phyloP scores from a whole-genome alignment of 1,140 invertebrate species.

The Pectinophora gossypiella region DNA sequence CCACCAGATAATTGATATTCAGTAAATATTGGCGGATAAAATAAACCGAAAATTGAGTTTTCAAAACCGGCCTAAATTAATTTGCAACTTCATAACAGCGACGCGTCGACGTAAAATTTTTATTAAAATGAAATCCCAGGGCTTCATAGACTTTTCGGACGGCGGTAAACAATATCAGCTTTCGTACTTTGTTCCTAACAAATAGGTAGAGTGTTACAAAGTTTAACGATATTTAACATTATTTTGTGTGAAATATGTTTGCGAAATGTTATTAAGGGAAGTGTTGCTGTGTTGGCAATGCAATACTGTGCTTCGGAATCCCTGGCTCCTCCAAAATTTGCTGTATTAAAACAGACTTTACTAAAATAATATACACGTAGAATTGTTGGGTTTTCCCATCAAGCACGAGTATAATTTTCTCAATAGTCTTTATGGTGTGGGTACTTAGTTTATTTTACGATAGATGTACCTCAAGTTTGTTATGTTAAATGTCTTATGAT shows the following conservation, averaged over 20 bases:
- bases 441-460: too few relatives aligned
- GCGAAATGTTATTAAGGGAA: neutral
- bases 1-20: conserved; percentile 54
- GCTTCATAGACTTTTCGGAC: conserved; percentile 14
- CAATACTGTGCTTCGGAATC: neutral
- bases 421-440: too few relatives aligned
- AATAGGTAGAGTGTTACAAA: too few relatives aligned
- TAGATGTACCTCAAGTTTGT: too few relatives aligned
- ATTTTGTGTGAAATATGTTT: neutral
- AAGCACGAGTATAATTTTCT: too few relatives aligned
- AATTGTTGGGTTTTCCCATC: too few relatives aligned
- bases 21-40: conserved; percentile 67
- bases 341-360: too few relatives aligned
- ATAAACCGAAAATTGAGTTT: conserved; percentile 68
- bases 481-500: too few relatives aligned
- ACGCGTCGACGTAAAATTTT: conserved; percentile 54
- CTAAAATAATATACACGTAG: too few relatives aligned
- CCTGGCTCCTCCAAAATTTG: too few relatives aligned
- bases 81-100: conserved; percentile 66
- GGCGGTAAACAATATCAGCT: neutral
- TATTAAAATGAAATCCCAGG: conserved; percentile 55
- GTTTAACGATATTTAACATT: too few relatives aligned
- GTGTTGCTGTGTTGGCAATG: neutral
- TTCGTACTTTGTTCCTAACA: neutral
- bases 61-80: conserved; percentile 65